A percentile compares a stretch with the other conserved stretches of the same genome.
phyloP scores from a whole-genome alignment of 2,113 vertebrate genomes.

The Xyliphius kryptos region DNA sequence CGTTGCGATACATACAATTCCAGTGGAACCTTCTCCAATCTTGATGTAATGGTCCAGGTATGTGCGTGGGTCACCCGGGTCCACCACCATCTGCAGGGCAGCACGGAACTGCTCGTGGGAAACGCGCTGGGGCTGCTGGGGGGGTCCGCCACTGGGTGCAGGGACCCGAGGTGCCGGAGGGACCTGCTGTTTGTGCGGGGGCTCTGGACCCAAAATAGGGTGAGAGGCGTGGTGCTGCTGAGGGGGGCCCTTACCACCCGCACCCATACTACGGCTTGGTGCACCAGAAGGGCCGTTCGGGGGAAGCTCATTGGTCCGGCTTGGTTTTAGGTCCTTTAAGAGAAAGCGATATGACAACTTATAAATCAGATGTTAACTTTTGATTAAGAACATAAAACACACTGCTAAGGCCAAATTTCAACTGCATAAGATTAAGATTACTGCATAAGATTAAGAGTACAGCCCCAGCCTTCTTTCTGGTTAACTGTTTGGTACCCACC shows the following conservation, averaged over 20 bases:
- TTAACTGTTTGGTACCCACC: conserved; percentile 57
- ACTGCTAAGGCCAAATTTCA: too few relatives aligned
- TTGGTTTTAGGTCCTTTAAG: conserved; percentile 54
- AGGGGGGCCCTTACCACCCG: conserved; percentile 43
- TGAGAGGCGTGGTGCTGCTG: conserved; percentile 64
- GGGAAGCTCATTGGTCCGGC: conserved; percentile 56
- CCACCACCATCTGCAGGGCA: conserved; percentile 87
- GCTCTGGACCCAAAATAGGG: conserved; percentile 52
- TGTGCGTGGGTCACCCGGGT: conserved; percentile 79
- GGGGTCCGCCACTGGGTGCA: conserved; percentile 44
- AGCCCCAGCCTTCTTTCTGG: too few relatives aligned
- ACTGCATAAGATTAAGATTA: too few relatives aligned
- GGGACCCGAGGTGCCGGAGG: conserved; percentile 59
- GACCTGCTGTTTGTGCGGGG: conserved; percentile 45
- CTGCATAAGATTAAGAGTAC: too few relatives aligned
- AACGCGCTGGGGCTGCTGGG: conserved; percentile 71
- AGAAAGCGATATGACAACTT: too few relatives aligned
- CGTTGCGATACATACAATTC: conserved; percentile 87
- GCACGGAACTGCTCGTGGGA: conserved; percentile 92
- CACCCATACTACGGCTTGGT: conserved; percentile 30
- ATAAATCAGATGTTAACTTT: too few relatives aligned
- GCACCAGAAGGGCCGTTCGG: conserved; percentile 66
- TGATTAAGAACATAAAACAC: too few relatives aligned
- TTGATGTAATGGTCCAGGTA: conserved; percentile 96
- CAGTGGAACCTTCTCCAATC: conserved; percentile 90